phyloP scores from a whole-genome alignment of 2,797 vertebrate genomes.

The Helarctos malayanus region DNA sequence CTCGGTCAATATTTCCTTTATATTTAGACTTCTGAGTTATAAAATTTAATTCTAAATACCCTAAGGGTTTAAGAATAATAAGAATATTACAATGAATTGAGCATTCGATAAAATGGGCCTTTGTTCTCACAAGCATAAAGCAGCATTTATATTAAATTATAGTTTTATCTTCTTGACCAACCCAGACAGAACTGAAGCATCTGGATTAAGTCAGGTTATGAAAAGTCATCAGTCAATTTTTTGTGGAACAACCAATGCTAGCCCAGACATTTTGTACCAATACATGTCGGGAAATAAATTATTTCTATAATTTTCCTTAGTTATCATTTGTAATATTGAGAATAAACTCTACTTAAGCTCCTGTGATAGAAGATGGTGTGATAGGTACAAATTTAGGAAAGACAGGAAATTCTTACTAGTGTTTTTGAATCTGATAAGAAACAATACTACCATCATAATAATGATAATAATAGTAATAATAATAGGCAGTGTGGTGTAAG shows the following conservation, averaged over 20 bases:
- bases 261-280: neutral
- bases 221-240: neutral
- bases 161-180: conserved; percentile 17
- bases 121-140: neutral
- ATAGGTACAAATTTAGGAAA: neutral
- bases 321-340: neutral
- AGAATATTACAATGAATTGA: conserved; percentile 18
- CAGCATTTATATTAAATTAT: neutral
- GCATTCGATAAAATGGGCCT: conserved; percentile 8
- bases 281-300: neutral
- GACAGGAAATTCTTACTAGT: neutral
- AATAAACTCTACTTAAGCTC: neutral
- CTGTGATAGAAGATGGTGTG: neutral
- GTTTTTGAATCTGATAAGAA: conserved; percentile 19
- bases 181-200: conserved; percentile 10
- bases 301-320: conserved; percentile 1
- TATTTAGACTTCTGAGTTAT: conserved; percentile 30
- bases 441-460: neutral
- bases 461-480: neutral
- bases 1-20: neutral
- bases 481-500: neutral
- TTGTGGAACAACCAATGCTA: neutral
- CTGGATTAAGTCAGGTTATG: neutral
- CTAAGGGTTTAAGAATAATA: conserved; percentile 7
- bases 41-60: neutral